phyloP scores from a whole-genome alignment of 1,140 invertebrate genomes.

The Telenomus remus region DNA sequence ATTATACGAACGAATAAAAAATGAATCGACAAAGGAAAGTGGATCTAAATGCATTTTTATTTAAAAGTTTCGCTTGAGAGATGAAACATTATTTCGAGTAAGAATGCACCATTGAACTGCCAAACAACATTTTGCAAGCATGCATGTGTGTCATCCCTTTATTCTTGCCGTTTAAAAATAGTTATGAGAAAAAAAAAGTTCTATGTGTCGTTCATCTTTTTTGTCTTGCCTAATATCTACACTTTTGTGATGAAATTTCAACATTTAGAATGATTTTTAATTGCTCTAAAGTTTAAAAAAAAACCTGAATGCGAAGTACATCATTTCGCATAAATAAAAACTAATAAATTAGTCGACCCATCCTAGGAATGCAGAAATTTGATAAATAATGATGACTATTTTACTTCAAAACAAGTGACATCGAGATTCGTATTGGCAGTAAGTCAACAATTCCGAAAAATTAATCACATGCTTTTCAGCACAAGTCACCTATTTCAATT shows the following conservation, averaged over 20 bases:
- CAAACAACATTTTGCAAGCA: conserved; percentile 32
- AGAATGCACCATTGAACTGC: conserved; percentile 33
- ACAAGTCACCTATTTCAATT: conserved; percentile 18
- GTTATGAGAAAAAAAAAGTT: conserved; percentile 3
- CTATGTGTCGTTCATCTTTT: too few species aligned
- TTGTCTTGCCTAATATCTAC: too few species aligned
- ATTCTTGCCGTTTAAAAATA: conserved; percentile 38
- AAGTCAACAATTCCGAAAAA: conserved; percentile 34
- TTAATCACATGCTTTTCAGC: conserved; percentile 20
- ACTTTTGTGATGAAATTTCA: too few species aligned
- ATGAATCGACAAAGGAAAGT: too few species aligned
- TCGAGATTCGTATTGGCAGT: conserved; percentile 34
- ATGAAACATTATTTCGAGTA: neutral
- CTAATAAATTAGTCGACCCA: too few species aligned
- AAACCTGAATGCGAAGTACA: too few species aligned
- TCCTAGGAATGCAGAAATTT: neutral
- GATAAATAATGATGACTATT: conserved; percentile 1
- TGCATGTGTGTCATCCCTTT: conserved; percentile 13
- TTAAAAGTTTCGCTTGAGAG: too few species aligned
- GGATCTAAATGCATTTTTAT: too few species aligned
- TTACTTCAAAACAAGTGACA: conserved; percentile 31
- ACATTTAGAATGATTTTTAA: too few species aligned
- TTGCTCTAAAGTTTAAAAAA: too few species aligned
- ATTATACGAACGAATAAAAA: too few species aligned
- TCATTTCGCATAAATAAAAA: too few species aligned